These are phyloP conservation scores for Laticauda laticaudata DNA, from an alignment of 2,113 vertebrate species.

Conservation along the genomic window DNA sequence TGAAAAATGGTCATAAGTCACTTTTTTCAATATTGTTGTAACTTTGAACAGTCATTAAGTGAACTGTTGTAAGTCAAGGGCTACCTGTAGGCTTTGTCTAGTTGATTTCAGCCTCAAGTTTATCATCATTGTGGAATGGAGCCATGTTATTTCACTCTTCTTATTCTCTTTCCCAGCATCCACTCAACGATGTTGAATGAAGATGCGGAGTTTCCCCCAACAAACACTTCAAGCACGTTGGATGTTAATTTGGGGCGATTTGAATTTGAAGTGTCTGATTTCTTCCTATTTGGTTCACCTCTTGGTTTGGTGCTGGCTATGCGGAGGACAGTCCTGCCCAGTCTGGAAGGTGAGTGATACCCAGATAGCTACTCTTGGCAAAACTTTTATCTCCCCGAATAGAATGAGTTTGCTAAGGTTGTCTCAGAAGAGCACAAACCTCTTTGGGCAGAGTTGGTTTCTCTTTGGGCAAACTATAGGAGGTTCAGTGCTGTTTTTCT, in stretches of 20 bases:
- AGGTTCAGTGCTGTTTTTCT: no score
- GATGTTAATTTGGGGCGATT: constrained; percentile 83
- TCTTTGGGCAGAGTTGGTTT: neutral
- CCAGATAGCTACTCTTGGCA: neutral
- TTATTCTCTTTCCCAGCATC: constrained; percentile 59
- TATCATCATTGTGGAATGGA: neutral
- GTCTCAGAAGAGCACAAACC: no score
- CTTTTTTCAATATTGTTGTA: no score
- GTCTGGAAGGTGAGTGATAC: constrained; percentile 80
- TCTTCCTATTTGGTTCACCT: constrained; percentile 93
- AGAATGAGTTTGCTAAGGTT: neutral
- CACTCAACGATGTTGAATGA: constrained; percentile 83
- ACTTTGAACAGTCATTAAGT: no score
- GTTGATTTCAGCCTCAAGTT: neutral
- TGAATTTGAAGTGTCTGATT: constrained; percentile 94
- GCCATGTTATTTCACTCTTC: neutral
- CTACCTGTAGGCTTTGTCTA: neutral
- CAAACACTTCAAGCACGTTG: constrained; percentile 68
- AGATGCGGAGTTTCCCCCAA: constrained; percentile 70
- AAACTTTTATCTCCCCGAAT: neutral
- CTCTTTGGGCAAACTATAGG: neutral
- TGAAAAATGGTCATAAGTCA: no score
- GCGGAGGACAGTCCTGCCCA: constrained; percentile 90
- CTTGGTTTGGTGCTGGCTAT: constrained; percentile 94
- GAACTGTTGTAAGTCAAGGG: no score